These are phyloP conservation scores for Carassius carassius DNA, from an alignment of 2,113 vertebrate species.

Conservation along the genomic window DNA sequence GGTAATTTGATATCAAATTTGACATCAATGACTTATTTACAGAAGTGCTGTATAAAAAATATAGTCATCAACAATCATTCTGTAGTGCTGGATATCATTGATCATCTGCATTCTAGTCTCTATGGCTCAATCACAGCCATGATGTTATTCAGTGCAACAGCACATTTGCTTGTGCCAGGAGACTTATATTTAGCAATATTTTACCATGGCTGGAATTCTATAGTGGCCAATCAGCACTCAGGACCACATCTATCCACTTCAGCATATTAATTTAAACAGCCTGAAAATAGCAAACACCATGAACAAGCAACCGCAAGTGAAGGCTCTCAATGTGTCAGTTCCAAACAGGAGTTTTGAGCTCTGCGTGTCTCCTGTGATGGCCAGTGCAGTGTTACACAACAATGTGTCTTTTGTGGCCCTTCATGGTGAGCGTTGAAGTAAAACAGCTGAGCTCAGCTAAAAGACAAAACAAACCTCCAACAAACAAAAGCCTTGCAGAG, in stretches of 20 bases:
- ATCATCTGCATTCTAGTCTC: too few relatives aligned
- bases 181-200: not conserved
- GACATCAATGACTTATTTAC: too few relatives aligned
- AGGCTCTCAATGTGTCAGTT: not conserved
- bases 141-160: not conserved
- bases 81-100: too few relatives aligned
- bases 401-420: constrained; percentile 50
- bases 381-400: not conserved
- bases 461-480: constrained; percentile 17
- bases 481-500: constrained; percentile 1
- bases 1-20: too few relatives aligned
- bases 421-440: not conserved
- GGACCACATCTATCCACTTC: too few relatives aligned
- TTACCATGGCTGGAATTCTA: too few relatives aligned
- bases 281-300: too few relatives aligned
- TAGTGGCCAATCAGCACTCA: too few relatives aligned
- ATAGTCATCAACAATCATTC: too few relatives aligned
- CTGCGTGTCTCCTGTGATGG: not conserved
- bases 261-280: too few relatives aligned
- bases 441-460: constrained; percentile 53
- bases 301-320: not conserved
- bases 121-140: too few relatives aligned
- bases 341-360: not conserved
- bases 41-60: too few relatives aligned
- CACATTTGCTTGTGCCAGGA: not conserved